A percentile compares a stretch with the other conserved stretches of the same genome.
These are phyloP conservation scores for Oreotragus oreotragus DNA, from an alignment of 2,113 vertebrate genomes.

Conservation along the genomic window DNA sequence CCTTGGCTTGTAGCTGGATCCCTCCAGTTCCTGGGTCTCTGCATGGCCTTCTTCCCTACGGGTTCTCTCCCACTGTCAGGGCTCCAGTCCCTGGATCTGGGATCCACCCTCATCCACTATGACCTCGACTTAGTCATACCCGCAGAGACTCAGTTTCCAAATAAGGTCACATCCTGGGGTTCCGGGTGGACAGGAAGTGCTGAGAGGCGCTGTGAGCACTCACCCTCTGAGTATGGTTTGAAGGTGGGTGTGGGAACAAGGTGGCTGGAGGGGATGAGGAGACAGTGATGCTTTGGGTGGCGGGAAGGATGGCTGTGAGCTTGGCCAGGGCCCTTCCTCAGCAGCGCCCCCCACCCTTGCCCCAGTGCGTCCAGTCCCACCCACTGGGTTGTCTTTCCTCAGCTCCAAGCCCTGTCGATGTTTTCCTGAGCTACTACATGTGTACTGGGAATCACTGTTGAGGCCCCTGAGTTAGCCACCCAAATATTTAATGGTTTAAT, in stretches of 20 bases:
- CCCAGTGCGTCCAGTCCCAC: neutral
- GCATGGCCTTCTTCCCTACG: rapidly evolving
- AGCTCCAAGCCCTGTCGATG: neutral
- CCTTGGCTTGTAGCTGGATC: neutral
- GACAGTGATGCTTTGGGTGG: neutral
- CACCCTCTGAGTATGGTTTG: neutral
- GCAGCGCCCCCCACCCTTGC: neutral
- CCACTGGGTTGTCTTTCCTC: neutral
- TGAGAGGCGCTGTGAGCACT: neutral
- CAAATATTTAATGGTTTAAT: neutral
- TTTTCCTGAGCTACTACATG: neutral
- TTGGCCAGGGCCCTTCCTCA: neutral
- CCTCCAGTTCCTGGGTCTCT: neutral
- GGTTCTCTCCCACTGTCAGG: neutral
- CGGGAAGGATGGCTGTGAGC: neutral
- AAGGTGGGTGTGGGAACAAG: neutral
- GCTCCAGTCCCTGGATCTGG: neutral
- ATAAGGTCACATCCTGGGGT: neutral
- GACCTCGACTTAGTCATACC: neutral
- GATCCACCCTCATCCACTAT: neutral
- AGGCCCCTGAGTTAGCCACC: neutral
- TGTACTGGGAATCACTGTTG: neutral
- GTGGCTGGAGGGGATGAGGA: neutral
- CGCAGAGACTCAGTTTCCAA: neutral
- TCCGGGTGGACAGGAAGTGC: neutral